These are phyloP conservation scores for Corythucha ciliata DNA, from an alignment of 2,888 invertebrate species.

Conservation along the genomic window DNA sequence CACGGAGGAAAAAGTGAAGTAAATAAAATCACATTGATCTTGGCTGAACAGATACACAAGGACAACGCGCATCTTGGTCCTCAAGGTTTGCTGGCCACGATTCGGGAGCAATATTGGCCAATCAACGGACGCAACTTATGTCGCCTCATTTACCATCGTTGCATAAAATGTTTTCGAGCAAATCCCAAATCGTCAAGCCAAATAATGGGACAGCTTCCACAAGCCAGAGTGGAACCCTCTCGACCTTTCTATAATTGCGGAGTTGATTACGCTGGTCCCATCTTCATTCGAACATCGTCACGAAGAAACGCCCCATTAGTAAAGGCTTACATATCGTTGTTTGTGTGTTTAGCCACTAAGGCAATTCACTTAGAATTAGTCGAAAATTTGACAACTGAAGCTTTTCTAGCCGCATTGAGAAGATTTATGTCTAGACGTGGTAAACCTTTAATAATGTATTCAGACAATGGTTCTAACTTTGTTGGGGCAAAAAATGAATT, in stretches of 20 bases:
- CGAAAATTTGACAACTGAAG: neutral
- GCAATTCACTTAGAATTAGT: conserved; percentile 14
- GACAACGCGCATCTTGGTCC: conserved; percentile 27
- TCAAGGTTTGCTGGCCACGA: conserved; percentile 28
- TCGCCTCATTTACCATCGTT: conserved; percentile 27
- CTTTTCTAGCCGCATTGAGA: conserved; percentile 1
- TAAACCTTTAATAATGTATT: neutral
- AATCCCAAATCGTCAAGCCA: neutral
- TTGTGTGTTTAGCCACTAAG: conserved; percentile 14
- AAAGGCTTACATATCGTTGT: conserved; percentile 10
- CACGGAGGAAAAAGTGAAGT: no score
- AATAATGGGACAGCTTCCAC: conserved; percentile 13
- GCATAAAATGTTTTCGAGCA: conserved; percentile 14
- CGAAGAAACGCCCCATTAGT: neutral
- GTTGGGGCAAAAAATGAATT: conserved; percentile 5
- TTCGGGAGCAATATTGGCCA: conserved; percentile 33
- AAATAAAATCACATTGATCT: no score
- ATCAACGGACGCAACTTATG: conserved; percentile 29
- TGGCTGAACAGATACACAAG: conserved; percentile 22
- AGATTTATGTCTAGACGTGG: conserved; percentile 13
- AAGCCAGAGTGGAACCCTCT: neutral
- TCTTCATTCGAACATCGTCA: neutral
- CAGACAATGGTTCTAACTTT: conserved; percentile 17
- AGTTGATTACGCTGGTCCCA: conserved; percentile 15
- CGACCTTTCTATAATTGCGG: conserved; percentile 6